Percentiles rank a stretch among this genome's conserved stretches.
Evolutionary conservation across 2,888 invertebrate genomes (phyloP).

Genomic region (Pseudococcus longispinus): DNA sequence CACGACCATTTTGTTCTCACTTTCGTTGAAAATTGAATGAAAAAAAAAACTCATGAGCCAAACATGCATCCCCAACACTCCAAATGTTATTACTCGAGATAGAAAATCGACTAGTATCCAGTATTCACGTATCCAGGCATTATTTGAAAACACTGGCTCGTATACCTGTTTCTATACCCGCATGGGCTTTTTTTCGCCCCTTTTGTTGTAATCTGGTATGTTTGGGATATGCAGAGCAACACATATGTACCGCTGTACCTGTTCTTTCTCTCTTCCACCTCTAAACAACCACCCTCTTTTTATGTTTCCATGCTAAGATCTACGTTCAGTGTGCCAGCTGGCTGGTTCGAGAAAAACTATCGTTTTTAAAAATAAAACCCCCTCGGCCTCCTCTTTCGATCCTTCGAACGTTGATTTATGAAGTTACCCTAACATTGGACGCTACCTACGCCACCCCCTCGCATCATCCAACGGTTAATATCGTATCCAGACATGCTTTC

Average conservation of each 20-base stretch:
- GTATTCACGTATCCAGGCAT: not conserved
- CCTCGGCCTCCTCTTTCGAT: not conserved
- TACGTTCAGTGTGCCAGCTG: not conserved
- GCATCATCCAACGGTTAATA: not conserved
- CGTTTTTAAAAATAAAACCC: not conserved
- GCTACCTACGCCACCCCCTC: not conserved
- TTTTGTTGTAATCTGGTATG: slow-evolving; percentile 12
- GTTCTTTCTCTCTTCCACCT: not conserved
- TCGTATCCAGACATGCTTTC: not conserved
- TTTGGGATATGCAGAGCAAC: not conserved
- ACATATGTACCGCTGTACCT: not conserved
- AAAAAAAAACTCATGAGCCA: not conserved
- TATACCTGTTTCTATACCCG: slow-evolving; percentile 37
- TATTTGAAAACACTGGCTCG: not conserved
- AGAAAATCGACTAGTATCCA: not conserved
- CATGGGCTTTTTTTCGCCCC: not conserved
- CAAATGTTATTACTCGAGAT: not conserved
- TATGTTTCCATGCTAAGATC: not conserved
- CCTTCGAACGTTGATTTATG: slow-evolving; percentile 34
- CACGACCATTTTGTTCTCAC: not conserved
- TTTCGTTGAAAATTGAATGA: not conserved
- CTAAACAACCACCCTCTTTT: not conserved
- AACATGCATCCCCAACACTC: not conserved
- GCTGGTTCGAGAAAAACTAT: not conserved
- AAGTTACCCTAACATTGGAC: not conserved